Percentiles rank a stretch among this genome's conserved stretches.
These are phyloP conservation scores for Ammospiza caudacuta DNA, from an alignment of 2,113 vertebrate species.

Conservation along the genomic window DNA sequence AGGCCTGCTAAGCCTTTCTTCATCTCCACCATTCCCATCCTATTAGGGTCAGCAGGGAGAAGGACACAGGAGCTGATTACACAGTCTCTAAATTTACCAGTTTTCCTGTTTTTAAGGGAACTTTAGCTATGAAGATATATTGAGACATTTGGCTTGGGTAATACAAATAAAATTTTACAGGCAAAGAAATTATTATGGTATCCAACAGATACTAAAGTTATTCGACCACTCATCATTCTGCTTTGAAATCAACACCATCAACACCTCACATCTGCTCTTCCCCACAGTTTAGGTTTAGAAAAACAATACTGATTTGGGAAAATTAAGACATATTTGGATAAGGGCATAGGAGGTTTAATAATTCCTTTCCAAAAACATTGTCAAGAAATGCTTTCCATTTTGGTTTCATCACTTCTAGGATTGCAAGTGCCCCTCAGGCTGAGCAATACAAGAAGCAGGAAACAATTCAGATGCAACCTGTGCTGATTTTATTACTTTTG, in stretches of 20 bases:
- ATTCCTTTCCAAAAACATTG: background rate
- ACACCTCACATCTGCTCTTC: background rate
- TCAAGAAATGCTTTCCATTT: background rate
- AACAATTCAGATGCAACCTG: background rate
- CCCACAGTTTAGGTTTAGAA: background rate
- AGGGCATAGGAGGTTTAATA: background rate
- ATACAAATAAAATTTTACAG: background rate
- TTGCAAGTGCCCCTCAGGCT: background rate
- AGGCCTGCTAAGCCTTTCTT: background rate
- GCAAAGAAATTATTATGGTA: background rate
- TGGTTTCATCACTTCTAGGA: background rate
- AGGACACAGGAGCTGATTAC: background rate
- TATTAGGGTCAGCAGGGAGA: background rate
- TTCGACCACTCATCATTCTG: rapidly evolving
- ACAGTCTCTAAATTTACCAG: background rate
- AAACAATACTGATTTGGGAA: background rate
- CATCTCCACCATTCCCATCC: background rate
- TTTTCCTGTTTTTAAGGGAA: background rate
- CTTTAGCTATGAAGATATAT: background rate
- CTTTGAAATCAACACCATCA: background rate
- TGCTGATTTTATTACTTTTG: background rate
- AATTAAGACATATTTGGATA: background rate
- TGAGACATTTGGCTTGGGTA: background rate
- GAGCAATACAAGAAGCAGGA: background rate
- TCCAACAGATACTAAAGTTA: background rate